A percentile compares a stretch with the other conserved stretches of the same genome.
Evolutionary conservation across 1,140 invertebrate genomes (phyloP).

Genomic region (Eciton burchellii): DNA sequence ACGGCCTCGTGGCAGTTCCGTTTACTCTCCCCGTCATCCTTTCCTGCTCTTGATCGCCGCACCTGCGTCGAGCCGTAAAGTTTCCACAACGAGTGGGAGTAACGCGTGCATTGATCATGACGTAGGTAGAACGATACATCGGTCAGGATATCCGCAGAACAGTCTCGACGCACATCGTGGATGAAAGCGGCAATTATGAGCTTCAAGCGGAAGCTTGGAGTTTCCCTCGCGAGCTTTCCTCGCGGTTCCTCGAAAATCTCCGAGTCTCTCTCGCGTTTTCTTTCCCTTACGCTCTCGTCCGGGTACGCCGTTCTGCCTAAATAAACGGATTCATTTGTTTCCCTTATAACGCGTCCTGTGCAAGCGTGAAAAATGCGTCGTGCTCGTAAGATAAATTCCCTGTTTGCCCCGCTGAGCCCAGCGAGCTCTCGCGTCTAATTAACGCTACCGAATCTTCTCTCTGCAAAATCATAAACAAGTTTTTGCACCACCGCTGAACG

Average conservation of each 20-base stretch:
- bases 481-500: background rate
- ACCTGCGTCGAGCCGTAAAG: constrained; percentile 26
- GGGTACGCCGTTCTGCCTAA: constrained; percentile 24
- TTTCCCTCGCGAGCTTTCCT: background rate
- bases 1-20: background rate
- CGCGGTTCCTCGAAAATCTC: constrained; percentile 33
- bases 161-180: background rate
- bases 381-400: constrained; percentile 40
- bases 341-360: constrained; percentile 11
- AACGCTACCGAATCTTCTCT: constrained; percentile 40
- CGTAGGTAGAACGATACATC: constrained; percentile 31
- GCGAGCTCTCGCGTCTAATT: constrained; percentile 19
- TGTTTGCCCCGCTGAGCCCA: constrained; percentile 35
- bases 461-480: background rate
- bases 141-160: background rate
- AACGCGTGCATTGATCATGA: constrained; percentile 50
- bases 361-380: constrained; percentile 53
- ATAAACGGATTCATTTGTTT: constrained; percentile 63
- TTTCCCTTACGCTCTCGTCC: background rate
- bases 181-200: constrained; percentile 27
- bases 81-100: constrained; percentile 54
- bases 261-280: no score
- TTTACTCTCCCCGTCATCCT: background rate
- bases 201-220: background rate
- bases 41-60: background rate